Evolutionary conservation across 2,888 invertebrate species (phyloP).

Genomic region (Dolichopus griseipennis): DNA sequence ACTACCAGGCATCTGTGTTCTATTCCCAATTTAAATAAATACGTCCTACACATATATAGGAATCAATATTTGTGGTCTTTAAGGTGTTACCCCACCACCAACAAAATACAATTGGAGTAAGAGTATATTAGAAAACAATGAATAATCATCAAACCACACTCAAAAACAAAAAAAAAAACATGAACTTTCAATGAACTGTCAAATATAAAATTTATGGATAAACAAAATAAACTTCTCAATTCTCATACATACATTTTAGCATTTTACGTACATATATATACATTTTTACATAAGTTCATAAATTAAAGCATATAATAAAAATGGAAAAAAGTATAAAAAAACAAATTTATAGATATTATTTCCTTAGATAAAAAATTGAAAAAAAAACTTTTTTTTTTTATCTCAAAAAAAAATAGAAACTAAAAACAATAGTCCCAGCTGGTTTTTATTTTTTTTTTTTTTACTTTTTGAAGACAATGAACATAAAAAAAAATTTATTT

Average conservation of each 20-base stretch:
- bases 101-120: no score
- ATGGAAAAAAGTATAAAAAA: no score
- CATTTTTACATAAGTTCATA: not conserved
- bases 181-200: slow-evolving; percentile 1
- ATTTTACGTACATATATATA: not conserved
- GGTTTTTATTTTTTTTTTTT: not conserved
- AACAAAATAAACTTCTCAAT: not conserved
- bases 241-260: not conserved
- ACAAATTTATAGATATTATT: no score
- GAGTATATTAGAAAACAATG: no score
- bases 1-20: no score
- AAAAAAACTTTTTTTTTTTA: not conserved
- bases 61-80: no score
- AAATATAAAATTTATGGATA: slow-evolving; percentile 6
- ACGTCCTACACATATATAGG: no score
- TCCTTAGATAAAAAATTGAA: not conserved
- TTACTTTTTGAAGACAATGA: not conserved
- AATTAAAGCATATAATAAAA: no score
- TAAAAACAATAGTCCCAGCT: not conserved
- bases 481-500: not conserved
- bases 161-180: not conserved
- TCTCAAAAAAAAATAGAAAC: not conserved
- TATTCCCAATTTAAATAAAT: no score
- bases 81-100: no score
- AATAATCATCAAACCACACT: no score